Evolutionary conservation across 2,888 invertebrate genomes (phyloP).

Genomic region (Hecatera dysodea): DNA sequence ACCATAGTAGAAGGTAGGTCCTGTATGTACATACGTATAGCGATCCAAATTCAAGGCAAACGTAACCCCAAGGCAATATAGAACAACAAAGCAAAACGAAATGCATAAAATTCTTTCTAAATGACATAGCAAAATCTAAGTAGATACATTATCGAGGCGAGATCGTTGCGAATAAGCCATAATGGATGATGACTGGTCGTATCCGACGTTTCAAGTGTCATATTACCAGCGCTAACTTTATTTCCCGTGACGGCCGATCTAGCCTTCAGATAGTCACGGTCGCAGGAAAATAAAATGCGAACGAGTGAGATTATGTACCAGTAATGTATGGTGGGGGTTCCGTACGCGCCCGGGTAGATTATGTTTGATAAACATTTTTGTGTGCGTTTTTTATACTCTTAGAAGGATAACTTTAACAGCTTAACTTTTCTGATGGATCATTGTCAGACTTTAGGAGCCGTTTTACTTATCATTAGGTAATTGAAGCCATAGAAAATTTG

Average conservation of each 20-base stretch:
- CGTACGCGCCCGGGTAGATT: conserved; percentile 12
- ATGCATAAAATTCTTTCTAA: conserved; percentile 64
- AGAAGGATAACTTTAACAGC: background rate
- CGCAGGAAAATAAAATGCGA: conserved; percentile 67
- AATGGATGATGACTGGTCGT: conserved; percentile 79
- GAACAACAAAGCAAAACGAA: conserved; percentile 54
- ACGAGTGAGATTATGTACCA: conserved; percentile 44
- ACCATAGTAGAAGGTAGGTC: too few species aligned
- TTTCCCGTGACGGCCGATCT: conserved; percentile 71
- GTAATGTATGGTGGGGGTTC: conserved; percentile 41
- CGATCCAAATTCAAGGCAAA: conserved; percentile 43
- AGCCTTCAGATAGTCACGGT: conserved; percentile 71
- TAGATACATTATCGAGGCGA: conserved; percentile 70
- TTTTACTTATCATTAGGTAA: conserved; percentile 14
- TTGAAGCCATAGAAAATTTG: conserved; percentile 30
- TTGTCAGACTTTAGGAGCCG: background rate
- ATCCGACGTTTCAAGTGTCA: conserved; percentile 72
- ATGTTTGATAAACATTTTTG: conserved; percentile 22
- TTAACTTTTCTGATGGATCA: background rate
- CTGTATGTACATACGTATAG: conserved; percentile 1
- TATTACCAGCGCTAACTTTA: conserved; percentile 76
- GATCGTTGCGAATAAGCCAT: conserved; percentile 75
- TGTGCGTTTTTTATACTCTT: background rate
- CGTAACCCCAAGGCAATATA: conserved; percentile 17
- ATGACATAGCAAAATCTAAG: conserved; percentile 72